Evolutionary conservation across 2,888 invertebrate species (phyloP).

Genomic region (Ganaspis brasiliensis): DNA sequence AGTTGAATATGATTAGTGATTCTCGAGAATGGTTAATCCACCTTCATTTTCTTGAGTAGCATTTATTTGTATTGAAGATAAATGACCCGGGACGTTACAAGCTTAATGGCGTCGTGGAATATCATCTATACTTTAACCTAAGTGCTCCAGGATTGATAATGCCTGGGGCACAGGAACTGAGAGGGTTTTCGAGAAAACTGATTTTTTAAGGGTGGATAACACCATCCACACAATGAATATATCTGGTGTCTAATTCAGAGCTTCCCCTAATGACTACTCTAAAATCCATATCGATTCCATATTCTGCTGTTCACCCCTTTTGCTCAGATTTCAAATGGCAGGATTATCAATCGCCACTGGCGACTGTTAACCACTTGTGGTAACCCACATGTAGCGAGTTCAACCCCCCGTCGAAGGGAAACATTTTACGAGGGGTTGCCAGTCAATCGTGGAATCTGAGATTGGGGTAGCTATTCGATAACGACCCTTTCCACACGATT

Average conservation of each 20-base stretch:
- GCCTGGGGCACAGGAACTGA: too few species aligned
- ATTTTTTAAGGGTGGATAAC: too few species aligned
- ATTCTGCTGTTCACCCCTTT: background rate
- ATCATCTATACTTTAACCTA: background rate
- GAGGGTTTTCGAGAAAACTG: too few species aligned
- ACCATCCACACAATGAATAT: too few species aligned
- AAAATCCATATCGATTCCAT: background rate
- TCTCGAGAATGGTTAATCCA: background rate
- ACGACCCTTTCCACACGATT: conserved; percentile 67
- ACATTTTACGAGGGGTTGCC: conserved; percentile 68
- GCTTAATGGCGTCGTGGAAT: background rate
- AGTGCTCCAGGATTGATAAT: background rate
- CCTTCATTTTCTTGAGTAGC: background rate
- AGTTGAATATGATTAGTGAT: background rate
- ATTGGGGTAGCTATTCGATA: conserved; percentile 71
- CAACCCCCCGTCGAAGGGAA: conserved; percentile 65
- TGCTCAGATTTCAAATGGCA: conserved; percentile 50
- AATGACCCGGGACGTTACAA: background rate
- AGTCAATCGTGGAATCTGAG: conserved; percentile 75
- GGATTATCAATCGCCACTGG: conserved; percentile 67
- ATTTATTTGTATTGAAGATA: conserved; percentile 22
- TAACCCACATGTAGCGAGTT: conserved; percentile 69
- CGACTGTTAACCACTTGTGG: conserved; percentile 74
- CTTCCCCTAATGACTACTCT: background rate
- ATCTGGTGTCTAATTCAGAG: background rate